Evolutionary conservation across 2,888 invertebrate genomes (phyloP).

Genomic region (Magallana nippona): DNA sequence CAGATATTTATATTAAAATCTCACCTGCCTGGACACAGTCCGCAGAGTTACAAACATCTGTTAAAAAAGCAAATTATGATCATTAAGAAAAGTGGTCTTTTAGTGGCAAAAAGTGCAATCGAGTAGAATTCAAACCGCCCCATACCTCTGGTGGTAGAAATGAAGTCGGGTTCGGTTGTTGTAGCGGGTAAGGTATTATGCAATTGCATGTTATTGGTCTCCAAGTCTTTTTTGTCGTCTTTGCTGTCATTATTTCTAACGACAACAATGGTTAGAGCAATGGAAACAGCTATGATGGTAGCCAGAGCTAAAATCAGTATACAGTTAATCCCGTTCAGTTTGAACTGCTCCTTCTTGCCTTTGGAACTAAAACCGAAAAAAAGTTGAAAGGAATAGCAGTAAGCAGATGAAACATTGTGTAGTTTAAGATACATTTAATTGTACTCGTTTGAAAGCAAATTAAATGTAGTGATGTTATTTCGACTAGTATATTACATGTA

Average conservation of each 20-base stretch:
- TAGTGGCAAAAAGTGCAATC: too few relatives aligned
- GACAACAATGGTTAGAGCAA: conserved; percentile 42
- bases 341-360: background rate
- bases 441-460: too few relatives aligned
- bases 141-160: background rate
- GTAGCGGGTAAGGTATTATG: background rate
- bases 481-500: too few relatives aligned
- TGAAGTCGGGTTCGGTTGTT: background rate
- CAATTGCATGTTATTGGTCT: too few relatives aligned
- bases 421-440: too few relatives aligned
- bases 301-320: conserved; percentile 31
- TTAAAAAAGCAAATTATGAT: background rate
- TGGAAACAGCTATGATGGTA: conserved; percentile 44
- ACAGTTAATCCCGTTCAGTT: background rate
- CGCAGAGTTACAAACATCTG: conserved; percentile 37
- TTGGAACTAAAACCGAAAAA: conserved; percentile 26
- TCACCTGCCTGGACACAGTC: conserved; percentile 45
- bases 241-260: conserved; percentile 34
- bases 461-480: too few relatives aligned
- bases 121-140: too few relatives aligned
- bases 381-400: background rate
- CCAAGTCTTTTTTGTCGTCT: background rate
- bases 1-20: background rate
- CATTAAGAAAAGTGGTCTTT: too few relatives aligned
- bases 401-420: too few relatives aligned